A percentile compares a stretch with the other conserved stretches of the same genome.
Conservation (phyloP, 2,797 vertebrate genomes). For the Dromococcyx pavoninus region DNA sequence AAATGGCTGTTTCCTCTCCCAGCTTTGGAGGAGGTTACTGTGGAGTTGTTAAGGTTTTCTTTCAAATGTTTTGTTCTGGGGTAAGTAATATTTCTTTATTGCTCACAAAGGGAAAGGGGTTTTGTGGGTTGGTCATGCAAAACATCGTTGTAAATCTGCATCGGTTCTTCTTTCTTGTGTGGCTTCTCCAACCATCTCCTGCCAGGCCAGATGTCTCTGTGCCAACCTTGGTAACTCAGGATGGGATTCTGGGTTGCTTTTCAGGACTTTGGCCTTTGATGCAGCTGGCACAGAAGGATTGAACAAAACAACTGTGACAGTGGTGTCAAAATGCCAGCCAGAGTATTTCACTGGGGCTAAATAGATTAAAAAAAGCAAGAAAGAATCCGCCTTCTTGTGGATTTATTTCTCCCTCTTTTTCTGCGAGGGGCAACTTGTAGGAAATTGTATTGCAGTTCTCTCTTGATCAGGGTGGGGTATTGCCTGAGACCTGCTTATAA, state of each 20-base stretch:
- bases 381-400: neutral
- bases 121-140: rapidly evolving
- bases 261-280: neutral
- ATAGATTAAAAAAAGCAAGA: neutral
- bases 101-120: neutral
- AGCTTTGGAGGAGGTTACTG: rapidly evolving
- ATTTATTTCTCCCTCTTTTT: neutral
- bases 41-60: rapidly evolving
- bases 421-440: neutral
- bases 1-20: rapidly evolving
- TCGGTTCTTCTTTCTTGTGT: neutral
- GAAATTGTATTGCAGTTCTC: neutral
- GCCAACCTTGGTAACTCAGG: rapidly evolving
- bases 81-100: rapidly evolving
- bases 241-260: rapidly evolving
- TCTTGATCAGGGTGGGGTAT: neutral
- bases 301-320: rapidly evolving
- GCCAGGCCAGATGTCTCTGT: no score
- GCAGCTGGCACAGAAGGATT: neutral
- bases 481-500: neutral
- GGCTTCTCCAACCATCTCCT: rapidly evolving
- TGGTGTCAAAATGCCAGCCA: neutral
- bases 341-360: neutral
- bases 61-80: rapidly evolving
- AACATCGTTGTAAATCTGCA: neutral